Base-by-base conservation (phyloP, 1,140 invertebrate genomes). In the Sinella curviseta region DNA sequence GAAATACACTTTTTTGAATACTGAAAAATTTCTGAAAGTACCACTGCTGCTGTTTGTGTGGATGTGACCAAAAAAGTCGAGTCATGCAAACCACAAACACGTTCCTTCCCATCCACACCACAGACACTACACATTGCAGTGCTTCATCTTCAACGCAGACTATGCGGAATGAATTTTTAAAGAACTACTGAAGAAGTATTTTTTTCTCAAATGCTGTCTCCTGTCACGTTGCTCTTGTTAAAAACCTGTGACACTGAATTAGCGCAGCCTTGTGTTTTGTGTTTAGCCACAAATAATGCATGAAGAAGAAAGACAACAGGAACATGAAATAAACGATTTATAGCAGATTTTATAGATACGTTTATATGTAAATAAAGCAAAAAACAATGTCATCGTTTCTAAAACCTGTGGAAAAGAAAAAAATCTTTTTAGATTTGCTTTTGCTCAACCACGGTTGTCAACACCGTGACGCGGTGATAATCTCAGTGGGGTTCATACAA, bases 151-250 rank as follows among this genome's bases (percentile, higher is more conserved):
- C n/a, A n/a, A n/a, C n/a, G n/a, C n/a, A n/a, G n/a, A n/a, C n/a
- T n/a, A n/a, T 17, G 39, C 17, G 4, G 39, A 48, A 48, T 48
- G 39, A 48, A 48, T 48, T n/a, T n/a, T n/a, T n/a, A n/a, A n/a
- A n/a, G n/a, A n/a, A n/a, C n/a, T n/a, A n/a, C n/a, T n/a, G n/a
- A 48, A 48, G 17, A 48, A 48, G 17, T 48, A 48, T 48, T 48
- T 48, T 48, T 48, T 17, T 48, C 4, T 48, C 17, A n/a, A n/a
- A 48, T 48, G 4, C 65, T 16, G 8, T 70, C 65, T 30, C 65
- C 30, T 70, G 81, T 82, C 81, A 82, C 81, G 81, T 79, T 79
- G 67, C 34, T 79, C 78, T 82, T 67, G 81, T 82, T 82, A 82
- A 82, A 82, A 77, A 82, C 81, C 77, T 79, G 81, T 79, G 54